These are phyloP conservation scores for Daubentonia madagascariensis DNA, from an alignment of 2,113 vertebrate genomes.

Conservation along the genomic window DNA sequence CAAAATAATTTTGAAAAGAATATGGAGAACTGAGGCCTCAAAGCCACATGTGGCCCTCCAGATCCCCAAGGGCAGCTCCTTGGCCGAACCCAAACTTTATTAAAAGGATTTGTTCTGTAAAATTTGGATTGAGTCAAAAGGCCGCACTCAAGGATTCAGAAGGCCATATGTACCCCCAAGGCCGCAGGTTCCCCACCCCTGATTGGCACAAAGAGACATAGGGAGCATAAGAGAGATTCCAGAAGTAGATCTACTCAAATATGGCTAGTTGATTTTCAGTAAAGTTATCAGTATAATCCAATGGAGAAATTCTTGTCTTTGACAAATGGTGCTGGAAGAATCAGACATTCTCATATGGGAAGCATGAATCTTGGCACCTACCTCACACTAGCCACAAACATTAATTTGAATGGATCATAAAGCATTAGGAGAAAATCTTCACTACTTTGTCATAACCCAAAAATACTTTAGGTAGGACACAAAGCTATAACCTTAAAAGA, in stretches of 20 bases:
- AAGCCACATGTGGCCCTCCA: too few relatives aligned
- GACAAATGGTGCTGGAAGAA: neutral
- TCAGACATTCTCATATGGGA: neutral
- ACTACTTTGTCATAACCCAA: neutral
- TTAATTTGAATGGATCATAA: neutral
- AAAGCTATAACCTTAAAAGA: neutral
- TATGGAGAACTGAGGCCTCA: too few relatives aligned
- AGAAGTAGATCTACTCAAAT: neutral
- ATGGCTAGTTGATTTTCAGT: neutral
- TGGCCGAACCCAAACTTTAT: too few relatives aligned
- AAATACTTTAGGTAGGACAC: neutral
- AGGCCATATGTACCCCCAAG: too few relatives aligned
- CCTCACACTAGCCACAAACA: neutral
- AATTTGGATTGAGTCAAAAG: too few relatives aligned
- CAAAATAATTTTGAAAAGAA: neutral
- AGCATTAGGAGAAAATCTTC: neutral
- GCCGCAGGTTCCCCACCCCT: too few relatives aligned
- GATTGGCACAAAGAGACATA: neutral
- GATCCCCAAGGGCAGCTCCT: too few relatives aligned
- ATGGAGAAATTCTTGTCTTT: neutral
- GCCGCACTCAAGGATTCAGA: too few relatives aligned
- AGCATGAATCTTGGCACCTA: neutral
- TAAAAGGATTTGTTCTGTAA: too few relatives aligned
- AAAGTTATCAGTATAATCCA: neutral
- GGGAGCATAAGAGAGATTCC: neutral